A percentile compares a stretch with the other conserved stretches of the same genome.
These are phyloP conservation scores for Perccottus glenii DNA, from an alignment of 2,113 vertebrate genomes.

Conservation along the genomic window DNA sequence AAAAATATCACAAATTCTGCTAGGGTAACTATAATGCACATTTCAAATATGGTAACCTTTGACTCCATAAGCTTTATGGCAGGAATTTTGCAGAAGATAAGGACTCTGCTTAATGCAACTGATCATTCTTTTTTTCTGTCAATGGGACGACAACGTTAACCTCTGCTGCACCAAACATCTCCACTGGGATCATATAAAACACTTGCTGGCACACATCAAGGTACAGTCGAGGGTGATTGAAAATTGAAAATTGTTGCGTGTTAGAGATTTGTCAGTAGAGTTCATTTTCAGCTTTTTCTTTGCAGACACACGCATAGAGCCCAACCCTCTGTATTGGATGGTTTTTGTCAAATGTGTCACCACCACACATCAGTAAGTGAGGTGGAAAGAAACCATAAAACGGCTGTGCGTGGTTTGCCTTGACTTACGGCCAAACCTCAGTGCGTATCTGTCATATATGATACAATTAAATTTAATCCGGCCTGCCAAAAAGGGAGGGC, in stretches of 20 bases:
- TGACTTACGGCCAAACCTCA: slow-evolving; percentile 71
- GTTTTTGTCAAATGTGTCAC: slow-evolving; percentile 72
- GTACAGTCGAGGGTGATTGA: slow-evolving; percentile 29
- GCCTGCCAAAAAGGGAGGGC: slow-evolving; percentile 51
- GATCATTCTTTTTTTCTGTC: too few species aligned
- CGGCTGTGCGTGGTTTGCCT: slow-evolving; percentile 62
- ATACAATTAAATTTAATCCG: slow-evolving; percentile 73
- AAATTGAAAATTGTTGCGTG: slow-evolving; percentile 33
- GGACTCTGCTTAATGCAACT: too few species aligned
- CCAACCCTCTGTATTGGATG: slow-evolving; percentile 43
- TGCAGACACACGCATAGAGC: slow-evolving; percentile 1
- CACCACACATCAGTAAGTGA: slow-evolving; percentile 64
- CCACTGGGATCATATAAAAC: slow-evolving; percentile 2
- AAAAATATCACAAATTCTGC: too few species aligned
- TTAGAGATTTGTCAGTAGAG: slow-evolving; percentile 21
- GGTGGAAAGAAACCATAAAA: slow-evolving; percentile 72
- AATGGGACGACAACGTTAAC: not conserved
- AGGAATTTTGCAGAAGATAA: too few species aligned
- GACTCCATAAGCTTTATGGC: too few species aligned
- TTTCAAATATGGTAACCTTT: too few species aligned
- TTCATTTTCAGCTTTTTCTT: slow-evolving; percentile 25
- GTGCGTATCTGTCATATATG: slow-evolving; percentile 70
- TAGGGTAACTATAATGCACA: too few species aligned
- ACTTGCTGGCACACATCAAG: slow-evolving; percentile 17
- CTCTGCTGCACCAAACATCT: not conserved